These are phyloP conservation scores for Mactra quadrangularis DNA, from an alignment of 1,140 invertebrate genomes.

Conservation along the genomic window DNA sequence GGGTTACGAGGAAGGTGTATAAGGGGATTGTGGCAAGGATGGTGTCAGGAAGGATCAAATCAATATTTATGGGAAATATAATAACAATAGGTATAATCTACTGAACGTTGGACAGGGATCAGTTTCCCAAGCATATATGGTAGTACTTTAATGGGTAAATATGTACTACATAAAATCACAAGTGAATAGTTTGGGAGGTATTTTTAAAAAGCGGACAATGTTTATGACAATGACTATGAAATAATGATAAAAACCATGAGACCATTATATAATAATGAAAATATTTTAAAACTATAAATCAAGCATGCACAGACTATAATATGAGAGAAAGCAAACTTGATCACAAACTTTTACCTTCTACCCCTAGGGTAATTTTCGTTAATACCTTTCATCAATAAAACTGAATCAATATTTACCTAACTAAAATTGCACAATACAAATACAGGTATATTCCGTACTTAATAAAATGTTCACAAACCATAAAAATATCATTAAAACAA, in stretches of 20 bases:
- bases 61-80: conserved; percentile 48
- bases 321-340: conserved; percentile 21
- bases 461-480: too few species aligned
- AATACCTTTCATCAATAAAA: too few species aligned
- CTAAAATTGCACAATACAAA: too few species aligned
- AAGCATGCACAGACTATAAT: conserved; percentile 36
- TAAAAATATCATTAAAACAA: too few species aligned
- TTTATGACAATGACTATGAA: conserved; percentile 10
- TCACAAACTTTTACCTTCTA: neutral
- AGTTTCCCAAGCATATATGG: conserved; percentile 47
- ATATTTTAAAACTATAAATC: conserved; percentile 43
- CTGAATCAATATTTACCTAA: too few species aligned
- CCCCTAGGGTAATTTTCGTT: neutral
- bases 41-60: conserved; percentile 47
- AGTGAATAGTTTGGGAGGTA: conserved; percentile 49
- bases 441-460: too few species aligned
- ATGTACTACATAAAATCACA: conserved; percentile 55
- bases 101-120: conserved; percentile 31
- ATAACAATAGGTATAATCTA: conserved; percentile 42
- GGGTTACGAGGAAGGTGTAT: conserved; percentile 55
- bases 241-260: conserved; percentile 18
- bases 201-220: conserved; percentile 48
- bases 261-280: conserved; percentile 44
- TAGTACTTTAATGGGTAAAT: conserved; percentile 31
- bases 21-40: conserved; percentile 31